phyloP scores from a whole-genome alignment of 1,140 invertebrate species.

The Drosophila sp. region DNA sequence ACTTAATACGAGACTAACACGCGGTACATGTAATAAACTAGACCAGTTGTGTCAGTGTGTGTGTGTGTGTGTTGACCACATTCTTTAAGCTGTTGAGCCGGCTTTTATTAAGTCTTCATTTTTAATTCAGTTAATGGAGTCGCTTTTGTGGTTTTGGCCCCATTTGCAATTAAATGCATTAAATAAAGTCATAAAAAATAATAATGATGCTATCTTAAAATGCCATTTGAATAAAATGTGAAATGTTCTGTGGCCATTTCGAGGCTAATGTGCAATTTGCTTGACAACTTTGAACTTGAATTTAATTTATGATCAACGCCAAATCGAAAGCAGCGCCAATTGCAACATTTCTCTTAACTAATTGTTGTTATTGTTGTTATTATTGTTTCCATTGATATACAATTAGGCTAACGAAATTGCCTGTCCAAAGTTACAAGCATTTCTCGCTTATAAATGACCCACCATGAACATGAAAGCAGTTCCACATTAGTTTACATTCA shows the following conservation, averaged over 20 bases:
- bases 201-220: slow-evolving; percentile 37
- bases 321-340: slow-evolving; percentile 36
- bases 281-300: slow-evolving; percentile 48
- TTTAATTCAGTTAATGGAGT: slow-evolving; percentile 78
- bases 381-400: slow-evolving; percentile 68
- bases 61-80: slow-evolving; percentile 17
- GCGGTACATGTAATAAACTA: slow-evolving; percentile 1
- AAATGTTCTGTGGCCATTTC: slow-evolving; percentile 53
- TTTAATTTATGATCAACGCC: slow-evolving; percentile 31
- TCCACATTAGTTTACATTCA: slow-evolving; percentile 39
- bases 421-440: slow-evolving; percentile 36
- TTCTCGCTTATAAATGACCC: slow-evolving; percentile 32
- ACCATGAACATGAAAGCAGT: slow-evolving; percentile 36
- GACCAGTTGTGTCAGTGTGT: slow-evolving; percentile 8
- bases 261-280: slow-evolving; percentile 64
- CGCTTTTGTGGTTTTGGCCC: slow-evolving; percentile 20
- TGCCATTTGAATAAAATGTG: slow-evolving; percentile 35
- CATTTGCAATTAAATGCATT: slow-evolving; percentile 72
- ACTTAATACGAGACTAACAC: slow-evolving; percentile 4
- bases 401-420: slow-evolving; percentile 65
- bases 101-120: slow-evolving; percentile 49
- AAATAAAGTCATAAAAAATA: slow-evolving; percentile 64
- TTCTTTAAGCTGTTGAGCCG: slow-evolving; percentile 34
- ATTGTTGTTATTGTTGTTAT: slow-evolving; percentile 54
- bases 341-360: slow-evolving; percentile 56